Base-by-base conservation (phyloP, 1,140 invertebrate genomes). In the Aphidius ervi region DNA sequence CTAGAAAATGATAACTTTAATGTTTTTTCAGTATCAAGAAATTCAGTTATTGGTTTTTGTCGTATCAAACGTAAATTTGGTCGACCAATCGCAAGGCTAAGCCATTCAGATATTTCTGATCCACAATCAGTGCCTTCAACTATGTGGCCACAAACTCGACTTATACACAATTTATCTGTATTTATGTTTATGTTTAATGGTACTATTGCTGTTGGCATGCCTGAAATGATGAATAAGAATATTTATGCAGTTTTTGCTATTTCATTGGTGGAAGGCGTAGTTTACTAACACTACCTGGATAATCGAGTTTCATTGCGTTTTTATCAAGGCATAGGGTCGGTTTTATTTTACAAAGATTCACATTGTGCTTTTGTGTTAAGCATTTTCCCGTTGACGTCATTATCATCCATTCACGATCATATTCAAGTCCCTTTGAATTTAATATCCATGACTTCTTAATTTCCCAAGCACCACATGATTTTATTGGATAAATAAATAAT, bases 371-470 rank as follows among this genome's bases (percentile, higher is more conserved):
- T 76, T 97, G 94, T 40, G 92, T 96, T 10, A 98, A 72, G 60
- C 88, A 89, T 47, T 89, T 84, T 31, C 94, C 94, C 69, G 84
- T 82, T 10, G 82, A 76, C 65, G 87, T 90, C 2, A 95, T 82
- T 60, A 98, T 88, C 89, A 97, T 93, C 94, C 94, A 98, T 69
- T 91, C 84, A 67, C 95, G 83, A 76, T 98, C 96, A 75, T 90
- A 96, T 69, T 88, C 79, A 16, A 98, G 81, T 2, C 95, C 95
- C 68, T 84, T 87, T 0, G 71, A 63, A 31, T 85, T 86, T 42
- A 96, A 75, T 45, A 81, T 79, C 93, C 94, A 97, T n/a, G 76
- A 77, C 58, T 71, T 56, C 58, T 79, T 67, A 50, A 92, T 81
- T 74, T 87, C 83, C 65, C 89, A 90, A 43, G 88, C 85, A 4